Conservation (phyloP, 2,113 vertebrate species). For the Heterocephalus glaber region DNA sequence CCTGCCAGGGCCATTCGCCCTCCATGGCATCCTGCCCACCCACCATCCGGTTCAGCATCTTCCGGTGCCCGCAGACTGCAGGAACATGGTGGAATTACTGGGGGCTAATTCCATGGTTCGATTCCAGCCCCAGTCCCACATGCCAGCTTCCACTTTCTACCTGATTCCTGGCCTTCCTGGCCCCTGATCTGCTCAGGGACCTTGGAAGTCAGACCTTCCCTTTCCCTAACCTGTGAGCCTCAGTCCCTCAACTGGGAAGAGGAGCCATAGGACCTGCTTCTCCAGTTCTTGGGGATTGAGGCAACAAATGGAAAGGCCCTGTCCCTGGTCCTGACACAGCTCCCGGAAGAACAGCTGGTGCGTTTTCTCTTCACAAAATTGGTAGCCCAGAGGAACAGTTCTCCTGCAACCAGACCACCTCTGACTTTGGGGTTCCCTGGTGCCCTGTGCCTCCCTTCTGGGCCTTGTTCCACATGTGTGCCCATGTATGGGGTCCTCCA, state of each 20-base stretch:
- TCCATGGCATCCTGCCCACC: conserved; percentile 67
- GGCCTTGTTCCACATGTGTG: neutral
- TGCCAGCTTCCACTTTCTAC: neutral
- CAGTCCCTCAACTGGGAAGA: neutral
- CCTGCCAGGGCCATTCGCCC: conserved; percentile 86
- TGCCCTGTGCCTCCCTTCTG: neutral
- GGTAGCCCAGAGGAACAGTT: neutral
- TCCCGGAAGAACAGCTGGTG: neutral
- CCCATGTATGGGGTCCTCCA: neutral
- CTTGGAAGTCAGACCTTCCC: neutral
- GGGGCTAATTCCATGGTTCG: too few relatives aligned
- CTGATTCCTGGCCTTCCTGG: neutral
- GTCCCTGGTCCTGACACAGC: neutral
- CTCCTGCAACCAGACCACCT: neutral
- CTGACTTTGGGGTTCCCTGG: neutral
- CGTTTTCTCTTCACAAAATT: too few relatives aligned
- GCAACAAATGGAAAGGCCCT: neutral
- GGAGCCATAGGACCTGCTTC: neutral
- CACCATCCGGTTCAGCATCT: conserved; percentile 75
- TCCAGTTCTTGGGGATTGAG: neutral
- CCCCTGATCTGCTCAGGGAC: neutral
- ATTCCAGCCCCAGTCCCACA: neutral
- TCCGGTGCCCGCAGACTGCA: conserved; percentile 77
- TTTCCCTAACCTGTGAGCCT: neutral
- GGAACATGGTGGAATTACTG: neutral